phyloP scores from a whole-genome alignment of 2,113 vertebrate species.

The Melanerpes aurifrons region DNA sequence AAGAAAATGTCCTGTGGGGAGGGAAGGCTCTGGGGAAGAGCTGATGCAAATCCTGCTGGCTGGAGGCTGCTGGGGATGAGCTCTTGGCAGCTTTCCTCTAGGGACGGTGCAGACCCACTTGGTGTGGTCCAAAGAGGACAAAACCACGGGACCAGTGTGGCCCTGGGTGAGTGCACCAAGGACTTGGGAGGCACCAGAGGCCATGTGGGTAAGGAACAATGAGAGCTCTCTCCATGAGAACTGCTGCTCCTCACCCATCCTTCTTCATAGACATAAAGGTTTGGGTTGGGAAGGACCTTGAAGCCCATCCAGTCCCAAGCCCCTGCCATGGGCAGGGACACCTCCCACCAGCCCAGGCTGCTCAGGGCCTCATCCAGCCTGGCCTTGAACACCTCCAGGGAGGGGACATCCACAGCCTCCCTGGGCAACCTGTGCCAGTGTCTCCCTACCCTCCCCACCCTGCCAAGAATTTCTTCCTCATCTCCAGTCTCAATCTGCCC shows the following conservation, averaged over 20 bases:
- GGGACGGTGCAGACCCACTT: not conserved
- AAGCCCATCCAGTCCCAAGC: no score
- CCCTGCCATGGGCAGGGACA: no score
- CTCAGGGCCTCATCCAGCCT: no score
- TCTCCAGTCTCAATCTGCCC: no score
- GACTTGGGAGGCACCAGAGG: accelerated
- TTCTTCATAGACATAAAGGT: no score
- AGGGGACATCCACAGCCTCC: no score
- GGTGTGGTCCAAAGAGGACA: not conserved
- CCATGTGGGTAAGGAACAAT: accelerated
- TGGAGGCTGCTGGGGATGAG: not conserved
- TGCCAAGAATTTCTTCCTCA: no score
- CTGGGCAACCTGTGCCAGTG: no score
- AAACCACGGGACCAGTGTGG: accelerated
- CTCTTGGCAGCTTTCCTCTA: not conserved
- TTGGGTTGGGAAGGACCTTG: no score
- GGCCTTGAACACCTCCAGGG: no score
- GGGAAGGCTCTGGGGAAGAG: constrained; percentile 12
- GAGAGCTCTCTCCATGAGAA: accelerated
- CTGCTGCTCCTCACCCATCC: not conserved
- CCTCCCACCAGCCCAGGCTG: no score
- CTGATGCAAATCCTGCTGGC: not conserved
- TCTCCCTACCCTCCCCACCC: no score
- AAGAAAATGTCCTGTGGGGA: not conserved
- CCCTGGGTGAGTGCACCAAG: not conserved